Percentiles rank a stretch among this genome's conserved stretches.
These are phyloP conservation scores for Eulemur mongoz DNA, from an alignment of 2,797 vertebrate genomes.

Conservation along the genomic window DNA sequence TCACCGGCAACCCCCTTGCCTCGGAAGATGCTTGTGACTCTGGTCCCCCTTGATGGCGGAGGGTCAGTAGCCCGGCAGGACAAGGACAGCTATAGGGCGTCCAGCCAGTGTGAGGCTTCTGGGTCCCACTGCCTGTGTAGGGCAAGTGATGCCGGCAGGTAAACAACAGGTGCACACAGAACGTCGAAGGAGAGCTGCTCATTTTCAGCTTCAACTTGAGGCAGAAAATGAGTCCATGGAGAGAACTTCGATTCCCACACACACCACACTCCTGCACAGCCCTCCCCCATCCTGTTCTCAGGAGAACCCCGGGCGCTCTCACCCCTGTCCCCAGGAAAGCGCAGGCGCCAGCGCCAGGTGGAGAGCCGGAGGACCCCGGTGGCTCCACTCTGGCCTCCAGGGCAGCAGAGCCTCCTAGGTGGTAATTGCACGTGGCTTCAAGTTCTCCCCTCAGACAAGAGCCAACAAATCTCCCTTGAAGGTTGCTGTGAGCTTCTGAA, in stretches of 20 bases:
- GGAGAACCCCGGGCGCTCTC: neutral
- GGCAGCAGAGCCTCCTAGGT: neutral
- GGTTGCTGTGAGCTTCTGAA: neutral
- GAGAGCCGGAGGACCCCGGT: neutral
- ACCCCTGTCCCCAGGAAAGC: neutral
- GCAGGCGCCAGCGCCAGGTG: neutral
- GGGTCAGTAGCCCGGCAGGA: too few species aligned
- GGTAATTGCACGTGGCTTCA: neutral
- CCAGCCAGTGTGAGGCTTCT: neutral
- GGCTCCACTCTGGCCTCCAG: too few species aligned
- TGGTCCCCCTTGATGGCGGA: too few species aligned
- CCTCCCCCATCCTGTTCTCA: fast-evolving
- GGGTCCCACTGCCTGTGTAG: neutral
- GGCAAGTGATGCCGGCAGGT: too few species aligned
- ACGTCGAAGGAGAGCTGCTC: fast-evolving
- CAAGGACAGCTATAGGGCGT: neutral
- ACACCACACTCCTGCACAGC: too few species aligned
- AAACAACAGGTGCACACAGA: too few species aligned
- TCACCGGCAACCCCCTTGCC: neutral
- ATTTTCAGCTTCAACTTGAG: neutral
- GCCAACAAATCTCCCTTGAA: neutral
- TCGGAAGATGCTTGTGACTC: neutral
- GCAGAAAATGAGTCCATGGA: neutral
- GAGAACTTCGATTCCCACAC: neutral
- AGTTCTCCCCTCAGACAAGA: neutral